Evolutionary conservation across 2,797 vertebrate species (phyloP).

Genomic region (Austrolebias charrua): DNA sequence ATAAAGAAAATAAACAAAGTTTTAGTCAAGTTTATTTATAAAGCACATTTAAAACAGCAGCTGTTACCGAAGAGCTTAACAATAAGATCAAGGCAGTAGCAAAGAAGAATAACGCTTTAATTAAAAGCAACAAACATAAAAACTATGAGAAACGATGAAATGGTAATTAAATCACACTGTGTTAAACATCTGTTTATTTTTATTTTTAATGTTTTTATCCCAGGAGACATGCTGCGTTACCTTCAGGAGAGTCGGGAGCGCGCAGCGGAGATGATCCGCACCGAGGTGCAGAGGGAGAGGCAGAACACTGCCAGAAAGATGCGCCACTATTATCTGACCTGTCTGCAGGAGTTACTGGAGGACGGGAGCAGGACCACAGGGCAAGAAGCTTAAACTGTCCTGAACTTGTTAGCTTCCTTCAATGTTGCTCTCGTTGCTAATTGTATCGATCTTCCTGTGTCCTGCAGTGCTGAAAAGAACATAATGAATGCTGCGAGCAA

Average conservation of each 20-base stretch:
- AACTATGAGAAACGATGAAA: too few relatives aligned
- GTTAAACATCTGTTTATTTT: too few relatives aligned
- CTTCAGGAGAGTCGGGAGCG: constrained; percentile 91
- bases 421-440: constrained; percentile 13
- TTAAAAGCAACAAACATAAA: too few relatives aligned
- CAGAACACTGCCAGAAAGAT: constrained; percentile 91
- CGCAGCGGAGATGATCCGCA: constrained; percentile 88
- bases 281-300: constrained; percentile 87
- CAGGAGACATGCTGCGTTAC: constrained; percentile 93
- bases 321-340: constrained; percentile 90
- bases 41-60: too few relatives aligned
- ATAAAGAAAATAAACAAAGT: background rate
- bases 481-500: constrained; percentile 94
- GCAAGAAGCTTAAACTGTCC: constrained; percentile 66
- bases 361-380: constrained; percentile 84
- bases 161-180: too few relatives aligned
- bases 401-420: constrained; percentile 27
- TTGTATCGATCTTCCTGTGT: constrained; percentile 23
- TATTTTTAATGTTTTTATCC: too few relatives aligned
- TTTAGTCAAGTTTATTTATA: too few relatives aligned
- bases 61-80: too few relatives aligned
- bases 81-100: too few relatives aligned
- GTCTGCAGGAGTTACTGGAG: constrained; percentile 91
- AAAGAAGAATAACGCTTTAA: too few relatives aligned
- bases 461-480: constrained; percentile 90